A percentile compares a stretch with the other conserved stretches of the same genome.
phyloP scores from a whole-genome alignment of 2,113 vertebrate species.

The Anseranas semipalmata region DNA sequence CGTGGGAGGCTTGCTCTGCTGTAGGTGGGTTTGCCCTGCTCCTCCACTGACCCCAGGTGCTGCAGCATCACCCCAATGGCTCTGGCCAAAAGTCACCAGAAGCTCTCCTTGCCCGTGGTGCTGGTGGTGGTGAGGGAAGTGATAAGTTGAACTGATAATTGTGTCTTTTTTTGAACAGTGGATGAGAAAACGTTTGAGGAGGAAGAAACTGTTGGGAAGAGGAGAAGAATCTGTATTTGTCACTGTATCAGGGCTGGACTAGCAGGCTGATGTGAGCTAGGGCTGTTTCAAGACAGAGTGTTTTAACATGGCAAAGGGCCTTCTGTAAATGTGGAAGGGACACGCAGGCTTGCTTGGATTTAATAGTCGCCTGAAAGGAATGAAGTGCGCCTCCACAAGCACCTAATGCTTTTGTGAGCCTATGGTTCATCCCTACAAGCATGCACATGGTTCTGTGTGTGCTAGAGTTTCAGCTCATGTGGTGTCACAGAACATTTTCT shows the following conservation, averaged over 20 bases:
- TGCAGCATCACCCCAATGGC: not conserved
- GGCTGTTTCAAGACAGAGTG: not conserved
- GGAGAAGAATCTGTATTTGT: not conserved
- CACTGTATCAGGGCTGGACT: not conserved
- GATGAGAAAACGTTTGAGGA: not conserved
- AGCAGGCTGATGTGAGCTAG: not conserved
- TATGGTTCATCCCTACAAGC: not conserved
- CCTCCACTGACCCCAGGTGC: not conserved
- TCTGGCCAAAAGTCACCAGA: not conserved
- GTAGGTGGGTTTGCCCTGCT: not conserved
- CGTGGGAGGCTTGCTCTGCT: not conserved
- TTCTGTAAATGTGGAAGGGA: not conserved
- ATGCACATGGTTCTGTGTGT: fast-evolving
- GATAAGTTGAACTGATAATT: not conserved
- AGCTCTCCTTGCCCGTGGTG: not conserved
- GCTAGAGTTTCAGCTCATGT: not conserved
- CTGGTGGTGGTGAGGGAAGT: not conserved
- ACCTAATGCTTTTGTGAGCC: not conserved
- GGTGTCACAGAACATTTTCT: not conserved
- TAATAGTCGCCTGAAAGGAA: not conserved
- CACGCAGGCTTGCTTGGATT: not conserved
- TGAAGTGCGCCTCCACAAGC: not conserved
- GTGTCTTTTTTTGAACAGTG: not conserved
- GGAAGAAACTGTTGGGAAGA: not conserved
- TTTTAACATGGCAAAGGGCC: not conserved